Conservation (phyloP, 2,113 vertebrate genomes). For the Onychorhynchus coronatus region DNA sequence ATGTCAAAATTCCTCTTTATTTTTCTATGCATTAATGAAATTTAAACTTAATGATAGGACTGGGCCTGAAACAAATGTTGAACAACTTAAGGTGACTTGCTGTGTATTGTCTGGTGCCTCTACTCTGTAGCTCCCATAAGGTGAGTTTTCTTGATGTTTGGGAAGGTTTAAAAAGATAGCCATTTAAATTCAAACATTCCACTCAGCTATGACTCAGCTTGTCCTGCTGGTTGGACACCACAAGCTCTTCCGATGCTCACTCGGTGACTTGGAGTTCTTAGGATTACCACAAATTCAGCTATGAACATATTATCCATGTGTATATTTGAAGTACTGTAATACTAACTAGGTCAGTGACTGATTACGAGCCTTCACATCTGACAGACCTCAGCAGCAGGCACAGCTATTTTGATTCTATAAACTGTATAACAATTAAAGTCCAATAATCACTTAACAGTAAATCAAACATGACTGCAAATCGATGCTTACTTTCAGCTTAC, state of each 20-base stretch:
- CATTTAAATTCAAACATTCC: conserved; percentile 56
- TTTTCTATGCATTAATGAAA: conserved; percentile 49
- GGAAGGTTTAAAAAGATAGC: conserved; percentile 26
- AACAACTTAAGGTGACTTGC: conserved; percentile 1
- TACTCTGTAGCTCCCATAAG: neutral
- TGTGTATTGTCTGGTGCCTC: conserved; percentile 8
- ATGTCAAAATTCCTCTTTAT: conserved; percentile 56
- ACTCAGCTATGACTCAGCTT: neutral
- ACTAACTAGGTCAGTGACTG: conserved; percentile 10
- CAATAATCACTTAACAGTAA: conserved; percentile 36
- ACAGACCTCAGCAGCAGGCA: conserved; percentile 60
- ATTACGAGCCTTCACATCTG: conserved; percentile 29
- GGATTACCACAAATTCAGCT: neutral
- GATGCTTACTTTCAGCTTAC: conserved; percentile 53
- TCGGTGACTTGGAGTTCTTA: conserved; percentile 11
- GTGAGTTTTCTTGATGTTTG: conserved; percentile 27
- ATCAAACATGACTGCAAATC: conserved; percentile 25
- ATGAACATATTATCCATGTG: neutral
- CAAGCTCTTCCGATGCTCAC: neutral
- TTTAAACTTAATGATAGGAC: neutral
- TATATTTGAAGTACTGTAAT: conserved; percentile 57
- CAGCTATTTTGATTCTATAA: conserved; percentile 17
- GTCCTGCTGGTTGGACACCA: conserved; percentile 7
- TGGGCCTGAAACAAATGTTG: conserved; percentile 18
- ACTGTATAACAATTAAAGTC: conserved; percentile 7